Evolutionary conservation across 2,113 vertebrate species (phyloP), one percentile per base, ranked within the genome.

Genomic region (Caranx ignobilis): DNA sequence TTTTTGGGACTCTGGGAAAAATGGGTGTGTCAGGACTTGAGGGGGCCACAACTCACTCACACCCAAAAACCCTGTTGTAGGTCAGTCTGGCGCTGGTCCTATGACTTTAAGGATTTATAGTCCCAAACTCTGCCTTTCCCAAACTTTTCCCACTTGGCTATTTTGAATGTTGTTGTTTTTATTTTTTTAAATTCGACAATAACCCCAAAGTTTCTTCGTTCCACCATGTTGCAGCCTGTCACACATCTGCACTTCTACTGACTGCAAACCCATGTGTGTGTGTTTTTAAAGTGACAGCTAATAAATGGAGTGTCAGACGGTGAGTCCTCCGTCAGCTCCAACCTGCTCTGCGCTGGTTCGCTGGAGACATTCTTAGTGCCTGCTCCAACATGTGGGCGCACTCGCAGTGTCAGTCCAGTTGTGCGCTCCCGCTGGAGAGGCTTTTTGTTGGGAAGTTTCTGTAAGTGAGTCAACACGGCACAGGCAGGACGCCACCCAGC

Each of bases 331-430:
- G 4, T 63, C 10, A 41, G 69, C 3, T 31, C 1, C 21, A 31
- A 48, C 59, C 63, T 26, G 54, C 39, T 6, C 4, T 7, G 69
- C 31, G 7, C 48, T 72, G 70, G 21, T 34, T n/a, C 26, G 74
- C 1, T 16, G 77, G 48, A 50, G 37, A 59, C 90, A 87, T 91
- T 89, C 89, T 71, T 79, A 0, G 48, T 77, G 86, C 91, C 52
- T 92, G 91, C 90, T 85, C 76, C 4, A 32, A 92, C 92, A 91
- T 90, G 92, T 78, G 91, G 76, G 77, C 81, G 83, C 88, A 10
- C 85, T 61, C 69, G 39, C 77, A 43, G 64, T n/a, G 82, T 83
- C 87, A 76, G 65, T 74, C 77, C 84, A 78, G 87, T 32, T 4
- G 83, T 84, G 84, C 77, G 77, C 87, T 84, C 83, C 77, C 37